Conservation (phyloP, 1,140 invertebrate species). For the Magallana gigas region DNA sequence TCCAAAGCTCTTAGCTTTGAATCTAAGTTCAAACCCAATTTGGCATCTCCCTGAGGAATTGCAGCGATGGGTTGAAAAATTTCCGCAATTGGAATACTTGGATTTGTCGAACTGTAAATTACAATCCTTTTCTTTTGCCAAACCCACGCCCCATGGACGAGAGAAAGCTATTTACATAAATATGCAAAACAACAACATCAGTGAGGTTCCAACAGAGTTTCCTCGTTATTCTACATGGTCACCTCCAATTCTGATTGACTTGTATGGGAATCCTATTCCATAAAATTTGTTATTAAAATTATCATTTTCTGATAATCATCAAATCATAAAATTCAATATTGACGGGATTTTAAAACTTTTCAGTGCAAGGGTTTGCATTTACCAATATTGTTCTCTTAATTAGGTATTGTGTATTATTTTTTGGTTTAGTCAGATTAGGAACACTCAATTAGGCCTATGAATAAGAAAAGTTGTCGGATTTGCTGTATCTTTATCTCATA, state of each 20-base stretch:
- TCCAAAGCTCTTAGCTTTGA: not conserved
- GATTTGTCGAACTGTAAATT: not conserved
- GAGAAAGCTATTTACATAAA: not conserved
- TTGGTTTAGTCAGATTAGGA: too few species aligned
- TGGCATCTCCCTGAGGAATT: not conserved
- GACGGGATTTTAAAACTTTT: too few species aligned
- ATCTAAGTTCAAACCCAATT: not conserved
- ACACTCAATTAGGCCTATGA: too few species aligned
- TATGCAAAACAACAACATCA: conserved; percentile 9
- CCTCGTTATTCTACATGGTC: not conserved
- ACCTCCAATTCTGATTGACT: not conserved
- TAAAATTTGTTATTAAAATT: not conserved
- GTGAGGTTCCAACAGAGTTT: not conserved
- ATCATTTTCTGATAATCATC: too few species aligned
- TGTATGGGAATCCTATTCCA: not conserved
- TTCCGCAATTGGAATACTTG: not conserved
- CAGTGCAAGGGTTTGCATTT: too few species aligned
- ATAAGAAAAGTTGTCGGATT: too few species aligned
- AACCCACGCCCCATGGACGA: not conserved
- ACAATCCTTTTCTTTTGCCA: not conserved
- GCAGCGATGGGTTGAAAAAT: not conserved
- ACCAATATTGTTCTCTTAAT: too few species aligned
- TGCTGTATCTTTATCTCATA: too few species aligned
- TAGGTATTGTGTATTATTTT: too few species aligned
- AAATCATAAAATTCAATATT: too few species aligned